Percentiles rank a stretch among this genome's conserved stretches.
Evolutionary conservation across 2,888 invertebrate genomes (phyloP).

Genomic region (Chalcis sispes): DNA sequence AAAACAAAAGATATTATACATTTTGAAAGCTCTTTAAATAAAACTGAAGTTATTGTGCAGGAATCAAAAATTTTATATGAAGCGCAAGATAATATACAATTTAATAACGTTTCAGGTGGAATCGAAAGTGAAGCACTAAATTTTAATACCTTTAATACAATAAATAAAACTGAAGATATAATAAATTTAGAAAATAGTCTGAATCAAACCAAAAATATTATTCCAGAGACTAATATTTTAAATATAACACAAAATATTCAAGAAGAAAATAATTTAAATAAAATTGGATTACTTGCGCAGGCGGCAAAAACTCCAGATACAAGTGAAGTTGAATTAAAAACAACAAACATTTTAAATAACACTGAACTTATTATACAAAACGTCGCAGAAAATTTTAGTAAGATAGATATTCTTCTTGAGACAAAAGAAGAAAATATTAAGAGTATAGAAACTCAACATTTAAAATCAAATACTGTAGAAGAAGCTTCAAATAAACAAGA

Average conservation of each 20-base stretch:
- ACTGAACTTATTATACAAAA: too few species aligned
- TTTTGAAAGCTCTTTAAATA: constrained; percentile 11
- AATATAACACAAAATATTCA: not conserved
- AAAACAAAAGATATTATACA: constrained; percentile 20
- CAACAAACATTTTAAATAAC: not conserved
- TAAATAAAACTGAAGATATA: constrained; percentile 18
- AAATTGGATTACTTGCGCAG: constrained; percentile 17
- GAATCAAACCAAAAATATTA: not conserved
- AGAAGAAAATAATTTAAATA: constrained; percentile 1
- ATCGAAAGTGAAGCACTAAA: too few species aligned
- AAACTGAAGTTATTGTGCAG: constrained; percentile 7
- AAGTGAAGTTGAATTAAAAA: not conserved
- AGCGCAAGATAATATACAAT: too few species aligned
- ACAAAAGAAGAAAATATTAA: too few species aligned
- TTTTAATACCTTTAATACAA: not conserved
- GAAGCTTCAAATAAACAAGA: too few species aligned
- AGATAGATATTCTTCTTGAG: too few species aligned
- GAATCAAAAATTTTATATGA: not conserved
- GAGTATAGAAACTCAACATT: too few species aligned
- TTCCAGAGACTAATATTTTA: not conserved
- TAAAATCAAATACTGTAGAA: too few species aligned
- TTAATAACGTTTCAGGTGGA: too few species aligned
- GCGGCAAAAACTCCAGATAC: not conserved
- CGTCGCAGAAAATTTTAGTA: too few species aligned
- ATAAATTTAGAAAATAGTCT: not conserved